Percentiles rank a stretch among this genome's conserved stretches.
Evolutionary conservation across 2,113 vertebrate genomes (phyloP).

Genomic region (Oceanites oceanicus): DNA sequence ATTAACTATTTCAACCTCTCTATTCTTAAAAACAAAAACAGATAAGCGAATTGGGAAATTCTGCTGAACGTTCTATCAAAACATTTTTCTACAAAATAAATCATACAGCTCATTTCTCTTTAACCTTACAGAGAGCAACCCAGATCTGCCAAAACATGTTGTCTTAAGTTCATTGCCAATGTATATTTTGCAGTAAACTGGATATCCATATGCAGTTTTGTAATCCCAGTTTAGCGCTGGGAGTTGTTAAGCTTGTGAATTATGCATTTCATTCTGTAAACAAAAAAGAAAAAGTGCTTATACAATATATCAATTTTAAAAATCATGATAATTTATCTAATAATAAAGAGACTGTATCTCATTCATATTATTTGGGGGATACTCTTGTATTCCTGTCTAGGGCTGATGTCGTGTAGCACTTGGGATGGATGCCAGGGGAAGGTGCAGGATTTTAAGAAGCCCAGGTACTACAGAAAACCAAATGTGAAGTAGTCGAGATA

Average conservation of each 20-base stretch:
- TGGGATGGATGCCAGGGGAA: background rate
- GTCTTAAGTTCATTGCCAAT: background rate
- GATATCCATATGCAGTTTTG: background rate
- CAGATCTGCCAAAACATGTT: background rate
- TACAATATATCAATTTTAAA: background rate
- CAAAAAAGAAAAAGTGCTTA: background rate
- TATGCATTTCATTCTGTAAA: background rate
- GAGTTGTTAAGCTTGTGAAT: background rate
- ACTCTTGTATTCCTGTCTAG: background rate
- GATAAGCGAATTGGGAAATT: background rate
- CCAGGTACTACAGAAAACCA: background rate
- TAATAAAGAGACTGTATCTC: background rate
- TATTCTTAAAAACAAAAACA: background rate
- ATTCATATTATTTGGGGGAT: background rate
- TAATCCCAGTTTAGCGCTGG: background rate
- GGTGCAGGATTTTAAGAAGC: background rate
- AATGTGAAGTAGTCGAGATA: fast-evolving
- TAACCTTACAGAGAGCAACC: background rate
- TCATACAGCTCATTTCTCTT: background rate
- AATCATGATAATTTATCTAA: background rate
- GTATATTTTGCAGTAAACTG: background rate
- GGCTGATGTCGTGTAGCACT: background rate
- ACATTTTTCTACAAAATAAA: background rate
- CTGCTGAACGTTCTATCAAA: background rate
- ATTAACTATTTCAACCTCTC: conserved; percentile 11